These are phyloP conservation scores for Taurulus bubalis DNA, from an alignment of 2,113 vertebrate genomes.

Conservation along the genomic window DNA sequence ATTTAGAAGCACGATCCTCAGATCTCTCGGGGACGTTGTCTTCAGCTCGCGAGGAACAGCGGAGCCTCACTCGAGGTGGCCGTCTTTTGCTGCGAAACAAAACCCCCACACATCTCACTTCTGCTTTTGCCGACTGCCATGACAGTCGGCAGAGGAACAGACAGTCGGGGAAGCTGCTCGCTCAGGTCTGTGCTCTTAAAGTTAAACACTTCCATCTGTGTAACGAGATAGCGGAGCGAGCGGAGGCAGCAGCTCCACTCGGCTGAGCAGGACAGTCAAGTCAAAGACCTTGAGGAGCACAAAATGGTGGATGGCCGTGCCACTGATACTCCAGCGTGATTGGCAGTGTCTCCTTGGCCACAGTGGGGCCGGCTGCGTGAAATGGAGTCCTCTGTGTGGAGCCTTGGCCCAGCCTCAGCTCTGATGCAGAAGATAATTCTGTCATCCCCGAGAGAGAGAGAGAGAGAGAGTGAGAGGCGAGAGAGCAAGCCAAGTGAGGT, in stretches of 20 bases:
- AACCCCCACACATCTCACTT: conserved; percentile 69
- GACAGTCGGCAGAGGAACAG: conserved; percentile 70
- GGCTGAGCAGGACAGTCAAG: conserved; percentile 75
- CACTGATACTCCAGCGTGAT: conserved; percentile 73
- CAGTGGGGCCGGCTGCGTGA: conserved; percentile 81
- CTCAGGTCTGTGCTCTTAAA: conserved; percentile 78
- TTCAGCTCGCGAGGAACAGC: conserved; percentile 43
- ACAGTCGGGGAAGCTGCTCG: conserved; percentile 71
- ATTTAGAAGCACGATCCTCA: conserved; percentile 32
- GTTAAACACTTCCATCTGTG: conserved; percentile 85
- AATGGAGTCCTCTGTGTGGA: conserved; percentile 90
- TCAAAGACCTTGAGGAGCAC: conserved; percentile 84
- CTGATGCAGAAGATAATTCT: conserved; percentile 98
- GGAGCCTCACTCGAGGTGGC: conserved; percentile 45
- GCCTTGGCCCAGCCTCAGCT: conserved; percentile 90
- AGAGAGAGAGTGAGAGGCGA: conserved; percentile 29
- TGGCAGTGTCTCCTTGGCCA: conserved; percentile 78
- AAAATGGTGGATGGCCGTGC: conserved; percentile 85
- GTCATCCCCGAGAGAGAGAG: conserved; percentile 85
- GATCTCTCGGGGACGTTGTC: conserved; percentile 41
- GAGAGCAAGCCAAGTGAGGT: conserved; percentile 83
- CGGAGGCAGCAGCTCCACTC: conserved; percentile 69
- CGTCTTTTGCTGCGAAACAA: conserved; percentile 61
- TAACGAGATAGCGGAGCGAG: conserved; percentile 80
- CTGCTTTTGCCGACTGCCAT: conserved; percentile 74